phyloP scores from a whole-genome alignment of 2,113 vertebrate species.

The Hemibagrus wyckioides region DNA sequence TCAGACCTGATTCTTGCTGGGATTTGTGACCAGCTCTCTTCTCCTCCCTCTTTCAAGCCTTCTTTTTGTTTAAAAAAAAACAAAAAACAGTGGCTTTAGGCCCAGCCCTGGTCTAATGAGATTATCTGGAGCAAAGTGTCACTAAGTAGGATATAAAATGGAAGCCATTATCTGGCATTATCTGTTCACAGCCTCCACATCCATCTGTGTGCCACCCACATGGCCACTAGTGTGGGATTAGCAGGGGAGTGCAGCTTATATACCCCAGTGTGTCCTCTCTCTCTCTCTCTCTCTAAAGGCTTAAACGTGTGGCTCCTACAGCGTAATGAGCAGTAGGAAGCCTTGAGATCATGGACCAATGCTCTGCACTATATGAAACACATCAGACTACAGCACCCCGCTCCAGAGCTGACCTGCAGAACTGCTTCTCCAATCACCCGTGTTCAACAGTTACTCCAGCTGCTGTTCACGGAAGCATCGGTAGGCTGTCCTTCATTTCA shows the following conservation, averaged over 20 bases:
- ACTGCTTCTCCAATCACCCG: not conserved
- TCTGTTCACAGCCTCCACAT: conserved; percentile 71
- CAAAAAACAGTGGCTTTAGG: conserved; percentile 43
- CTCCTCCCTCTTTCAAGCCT: conserved; percentile 28
- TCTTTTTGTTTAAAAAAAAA: conserved; percentile 49
- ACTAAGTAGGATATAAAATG: conserved; percentile 85
- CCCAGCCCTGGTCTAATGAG: conserved; percentile 77
- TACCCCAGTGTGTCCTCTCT: conserved; percentile 75
- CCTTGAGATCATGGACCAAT: conserved; percentile 17
- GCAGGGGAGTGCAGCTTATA: conserved; percentile 74
- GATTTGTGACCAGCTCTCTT: conserved; percentile 46
- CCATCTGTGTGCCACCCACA: conserved; percentile 80
- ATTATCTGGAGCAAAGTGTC: conserved; percentile 81
- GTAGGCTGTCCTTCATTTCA: conserved; percentile 4
- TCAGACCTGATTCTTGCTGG: conserved; percentile 45
- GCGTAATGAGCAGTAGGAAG: conserved; percentile 26
- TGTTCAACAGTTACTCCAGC: not conserved
- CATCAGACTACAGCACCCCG: not conserved
- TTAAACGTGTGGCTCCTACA: conserved; percentile 17
- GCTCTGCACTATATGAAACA: not conserved
- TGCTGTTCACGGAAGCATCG: not conserved
- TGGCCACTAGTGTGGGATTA: conserved; percentile 76
- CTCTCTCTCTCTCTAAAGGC: conserved; percentile 49
- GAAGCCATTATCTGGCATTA: conserved; percentile 83
- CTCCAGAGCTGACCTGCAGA: not conserved